Base-by-base conservation (phyloP, 2,888 invertebrate species). In the Timema cristinae region DNA sequence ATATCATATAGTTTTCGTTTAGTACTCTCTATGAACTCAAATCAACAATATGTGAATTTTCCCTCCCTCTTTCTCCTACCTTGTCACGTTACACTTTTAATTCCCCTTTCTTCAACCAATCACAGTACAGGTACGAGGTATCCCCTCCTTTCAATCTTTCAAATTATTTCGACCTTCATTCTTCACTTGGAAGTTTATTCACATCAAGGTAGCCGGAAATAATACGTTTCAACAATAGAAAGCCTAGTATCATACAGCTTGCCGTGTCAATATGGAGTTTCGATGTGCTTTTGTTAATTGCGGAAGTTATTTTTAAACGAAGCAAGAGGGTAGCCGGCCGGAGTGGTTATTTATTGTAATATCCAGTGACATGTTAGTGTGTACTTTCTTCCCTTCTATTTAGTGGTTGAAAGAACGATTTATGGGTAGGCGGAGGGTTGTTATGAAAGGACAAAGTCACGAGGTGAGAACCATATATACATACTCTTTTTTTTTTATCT, bases 401-500 rank as follows among this genome's bases (percentile, higher is more conserved):
- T 63, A 8, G 63, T 48, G 63, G 63, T 32, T 8, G 63, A 15
- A 9, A 9, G 68, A 8, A 50, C 50, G 71, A 71, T 71, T 71
- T 71, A 71, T 71, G 54, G 61, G 71, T 61, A 54, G 71, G 71
- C 71, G 67, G 71, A 50, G n/a, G 52, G 50, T 50, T 71, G 71
- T 71, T 71, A 51, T 67, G 67, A 71, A 71, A 61, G 32, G 50
- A 15, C 61, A 16, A 49, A 59, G 56, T 56, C 49, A 7, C 50
- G 56, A 47, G 48, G 15, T n/a, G 47, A 49, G 8, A 69, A 32
- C 32, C 32, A 32, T 32, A 32, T 32, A 32, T 32, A 32, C 32
- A 32, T 32, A 32, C 63, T 63, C 63, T 63, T 16, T 63, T 13
- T 9, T 16, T 63, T 63, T 63, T 63, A 32, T 63, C 48, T 15